A percentile compares a stretch with the other conserved stretches of the same genome.
Conservation (phyloP, 2,113 vertebrate species). For the Scortum barcoo region DNA sequence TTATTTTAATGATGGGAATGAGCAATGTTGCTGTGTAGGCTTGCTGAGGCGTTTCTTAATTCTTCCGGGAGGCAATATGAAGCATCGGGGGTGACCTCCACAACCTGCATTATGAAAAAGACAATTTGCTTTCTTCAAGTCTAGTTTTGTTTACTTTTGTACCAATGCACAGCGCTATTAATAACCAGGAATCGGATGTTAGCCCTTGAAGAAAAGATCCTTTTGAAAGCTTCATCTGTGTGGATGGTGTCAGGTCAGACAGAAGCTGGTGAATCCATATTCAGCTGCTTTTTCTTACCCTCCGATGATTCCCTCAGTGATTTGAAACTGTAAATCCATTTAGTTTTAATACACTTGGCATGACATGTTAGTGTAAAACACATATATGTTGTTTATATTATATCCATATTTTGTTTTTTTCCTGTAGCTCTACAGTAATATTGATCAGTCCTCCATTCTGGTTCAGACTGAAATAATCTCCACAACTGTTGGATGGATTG, state of each 20-base stretch:
- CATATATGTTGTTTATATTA: neutral
- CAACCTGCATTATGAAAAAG: conserved; percentile 54
- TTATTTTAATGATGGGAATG: conserved; percentile 69
- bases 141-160: conserved; percentile 47
- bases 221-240: conserved; percentile 18
- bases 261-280: neutral
- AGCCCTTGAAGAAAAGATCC: conserved; percentile 1
- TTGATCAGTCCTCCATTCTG: too few relatives aligned
- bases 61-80: conserved; percentile 54
- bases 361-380: neutral
- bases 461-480: neutral
- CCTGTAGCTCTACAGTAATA: too few relatives aligned
- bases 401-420: neutral
- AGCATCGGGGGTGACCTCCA: conserved; percentile 55
- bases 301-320: neutral
- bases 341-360: neutral
- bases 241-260: conserved; percentile 4
- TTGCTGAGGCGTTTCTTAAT: conserved; percentile 56
- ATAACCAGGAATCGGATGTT: conserved; percentile 17
- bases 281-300: neutral
- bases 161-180: conserved; percentile 11
- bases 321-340: neutral
- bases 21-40: conserved; percentile 55
- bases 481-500: neutral
- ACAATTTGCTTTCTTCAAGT: conserved; percentile 43